Conservation (phyloP, 2,888 invertebrate species). For the Drosophila multiciliata region DNA sequence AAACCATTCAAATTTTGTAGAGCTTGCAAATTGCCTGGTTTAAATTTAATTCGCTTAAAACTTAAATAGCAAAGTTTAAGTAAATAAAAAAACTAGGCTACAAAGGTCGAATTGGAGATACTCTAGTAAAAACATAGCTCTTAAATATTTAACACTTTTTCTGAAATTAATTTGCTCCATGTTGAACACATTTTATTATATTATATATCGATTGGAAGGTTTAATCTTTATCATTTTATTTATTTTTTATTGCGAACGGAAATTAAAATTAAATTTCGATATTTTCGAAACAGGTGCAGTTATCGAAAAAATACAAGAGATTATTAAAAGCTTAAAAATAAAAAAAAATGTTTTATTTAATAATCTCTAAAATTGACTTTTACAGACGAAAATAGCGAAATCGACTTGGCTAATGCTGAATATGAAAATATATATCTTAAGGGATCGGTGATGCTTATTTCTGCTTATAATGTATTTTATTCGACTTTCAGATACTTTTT, state of each 20-base stretch:
- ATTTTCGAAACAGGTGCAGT: not conserved
- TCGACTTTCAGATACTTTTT: not conserved
- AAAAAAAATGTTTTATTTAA: too few species aligned
- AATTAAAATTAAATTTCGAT: not conserved
- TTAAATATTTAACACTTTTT: not conserved
- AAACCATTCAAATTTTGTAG: not conserved
- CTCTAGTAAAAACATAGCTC: not conserved
- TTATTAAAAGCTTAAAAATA: not conserved
- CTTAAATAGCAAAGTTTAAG: not conserved
- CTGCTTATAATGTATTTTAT: not conserved
- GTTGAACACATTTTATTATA: too few species aligned
- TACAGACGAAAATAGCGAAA: not conserved
- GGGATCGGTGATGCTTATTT: not conserved
- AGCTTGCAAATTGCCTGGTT: not conserved
- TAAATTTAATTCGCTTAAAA: not conserved
- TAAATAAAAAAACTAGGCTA: too few species aligned
- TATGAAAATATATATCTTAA: not conserved
- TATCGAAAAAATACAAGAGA: rapidly evolving
- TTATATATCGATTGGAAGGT: not conserved
- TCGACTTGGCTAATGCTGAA: not conserved
- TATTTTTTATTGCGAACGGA: not conserved
- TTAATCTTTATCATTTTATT: too few species aligned
- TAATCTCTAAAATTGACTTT: not conserved
- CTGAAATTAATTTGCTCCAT: not conserved
- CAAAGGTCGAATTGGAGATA: not conserved